Evolutionary conservation across 1,140 invertebrate species (phyloP), one percentile per base, ranked within the genome.

Genomic region (Tribolium castaneum): DNA sequence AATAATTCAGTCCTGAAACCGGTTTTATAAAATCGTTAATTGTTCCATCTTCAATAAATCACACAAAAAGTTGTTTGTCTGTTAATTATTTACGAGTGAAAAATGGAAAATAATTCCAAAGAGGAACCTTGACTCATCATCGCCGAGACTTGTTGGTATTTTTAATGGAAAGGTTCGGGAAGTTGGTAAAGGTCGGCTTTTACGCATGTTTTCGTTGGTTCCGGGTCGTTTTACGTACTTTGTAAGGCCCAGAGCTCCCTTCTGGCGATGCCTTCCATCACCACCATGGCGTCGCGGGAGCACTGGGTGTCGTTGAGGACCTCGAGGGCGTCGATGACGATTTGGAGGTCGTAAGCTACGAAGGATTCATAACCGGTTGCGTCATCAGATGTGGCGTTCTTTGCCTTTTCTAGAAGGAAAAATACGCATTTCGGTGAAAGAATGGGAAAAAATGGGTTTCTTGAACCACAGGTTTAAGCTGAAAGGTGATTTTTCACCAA

Each of bases 161-260:
- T 45, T 45, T 45, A 45, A 10, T 45, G 39, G 39, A 45, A 45
- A 45, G 9, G 39, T 45, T 45, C 7, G n/a, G 7, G n/a, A 45
- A 45, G 9, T 45, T 6, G 7, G 1, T 9, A 3, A 9, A 45
- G 39, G 39, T 45, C 39, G 39, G 5, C 1, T 45, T 3, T 16
- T 52, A 19, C 51, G 51, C 16, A 52, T 52, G 13, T 52, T 52
- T 52, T 13, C n/a, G 10, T 14, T 7, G 13, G 3, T 50, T 50
- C n/a, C 25, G 34, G 10, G 30, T 70, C 12, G 12, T 75, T 76
- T 34, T 76, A 88, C 88, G 89, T 83, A 89, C 88, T 90, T 80
- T 90, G 88, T 59, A 90, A 86, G 0, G 90, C 89, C 89, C 90
- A 91, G 82, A 86, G 86, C 74, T 88, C 88, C 25, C 89, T 86